Evolutionary conservation across 2,797 vertebrate species (phyloP), one percentile per base, ranked within the genome.

Genomic region (Danio jaintianensis): DNA sequence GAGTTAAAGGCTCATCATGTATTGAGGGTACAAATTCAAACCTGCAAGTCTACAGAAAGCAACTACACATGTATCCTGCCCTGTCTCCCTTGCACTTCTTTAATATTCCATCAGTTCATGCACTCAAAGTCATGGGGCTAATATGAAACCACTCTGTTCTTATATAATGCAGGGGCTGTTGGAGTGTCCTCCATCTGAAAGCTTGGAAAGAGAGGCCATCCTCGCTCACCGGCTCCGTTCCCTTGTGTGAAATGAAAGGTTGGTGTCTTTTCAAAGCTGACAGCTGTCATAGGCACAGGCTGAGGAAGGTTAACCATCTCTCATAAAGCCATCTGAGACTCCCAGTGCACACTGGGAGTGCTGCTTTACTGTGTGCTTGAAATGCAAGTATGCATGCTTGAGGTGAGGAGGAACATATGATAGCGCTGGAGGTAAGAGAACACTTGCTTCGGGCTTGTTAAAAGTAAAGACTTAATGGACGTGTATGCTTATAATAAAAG

Each of bases 101-200:
- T 67, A 83, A 87, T 85, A 85, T 87, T 82, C 83, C 73, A 80
- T 74, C 83, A 86, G 71, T 81, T 72, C 66, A 29, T 71, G 48
- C 9, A 13, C 42, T 70, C 29, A 74, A 48, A 85, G 83, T 86
- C 85, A 86, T 74, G 75, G 81, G 83, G 81, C 81, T 85, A 82
- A 86, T 84, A 85, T 69, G 81, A 83, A 85, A 82, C 79, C 84
- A 76, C 84, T 86, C 69, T 78, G 73, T 82, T 87, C 80, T 86
- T 83, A 82, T 86, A 82, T 86, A 80, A 87, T 82, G 79, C 74
- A 75, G 63, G 22, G 70, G 69, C 59, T 82, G 81, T 84, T 85
- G 74, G 82, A 79, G 71, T 85, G 83, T 83, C 79, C 82, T 83
- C 78, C 68, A 79, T 71, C 58, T 80, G 84, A 85, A 83, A 83